phyloP scores from a whole-genome alignment of 2,113 vertebrate species.

The Pogona vitticeps region DNA sequence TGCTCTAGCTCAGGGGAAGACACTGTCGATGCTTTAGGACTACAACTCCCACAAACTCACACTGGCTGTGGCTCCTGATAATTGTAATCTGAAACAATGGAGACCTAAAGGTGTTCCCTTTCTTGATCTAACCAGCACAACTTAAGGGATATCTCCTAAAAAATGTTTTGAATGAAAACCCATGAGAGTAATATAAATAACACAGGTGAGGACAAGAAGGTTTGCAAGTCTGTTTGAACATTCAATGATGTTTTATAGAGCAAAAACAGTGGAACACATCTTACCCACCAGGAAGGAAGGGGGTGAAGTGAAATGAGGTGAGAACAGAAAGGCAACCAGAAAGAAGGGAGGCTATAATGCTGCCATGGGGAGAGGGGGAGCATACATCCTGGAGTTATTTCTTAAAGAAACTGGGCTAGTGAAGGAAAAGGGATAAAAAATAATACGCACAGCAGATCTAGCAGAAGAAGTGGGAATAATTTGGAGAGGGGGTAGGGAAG shows the following conservation, averaged over 20 bases:
- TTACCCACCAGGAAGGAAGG: neutral
- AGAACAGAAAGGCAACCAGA: neutral
- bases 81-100: too few relatives aligned
- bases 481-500: neutral
- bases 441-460: neutral
- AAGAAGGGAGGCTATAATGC: neutral
- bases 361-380: neutral
- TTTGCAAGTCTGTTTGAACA: neutral
- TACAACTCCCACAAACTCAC: too few relatives aligned
- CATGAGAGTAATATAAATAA: neutral
- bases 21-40: too few relatives aligned
- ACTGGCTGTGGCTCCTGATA: too few relatives aligned
- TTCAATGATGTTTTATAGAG: neutral
- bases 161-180: neutral
- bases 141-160: too few relatives aligned
- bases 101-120: neutral
- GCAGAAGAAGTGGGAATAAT: neutral
- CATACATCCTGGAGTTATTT: neutral
- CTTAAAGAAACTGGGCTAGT: neutral
- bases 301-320: conserved; percentile 6
- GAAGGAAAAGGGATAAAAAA: neutral
- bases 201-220: neutral
- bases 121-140: neutral
- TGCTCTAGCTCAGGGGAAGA: too few relatives aligned
- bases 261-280: neutral